These are phyloP conservation scores for Anseranas semipalmata DNA, from an alignment of 2,113 vertebrate genomes.

Conservation along the genomic window DNA sequence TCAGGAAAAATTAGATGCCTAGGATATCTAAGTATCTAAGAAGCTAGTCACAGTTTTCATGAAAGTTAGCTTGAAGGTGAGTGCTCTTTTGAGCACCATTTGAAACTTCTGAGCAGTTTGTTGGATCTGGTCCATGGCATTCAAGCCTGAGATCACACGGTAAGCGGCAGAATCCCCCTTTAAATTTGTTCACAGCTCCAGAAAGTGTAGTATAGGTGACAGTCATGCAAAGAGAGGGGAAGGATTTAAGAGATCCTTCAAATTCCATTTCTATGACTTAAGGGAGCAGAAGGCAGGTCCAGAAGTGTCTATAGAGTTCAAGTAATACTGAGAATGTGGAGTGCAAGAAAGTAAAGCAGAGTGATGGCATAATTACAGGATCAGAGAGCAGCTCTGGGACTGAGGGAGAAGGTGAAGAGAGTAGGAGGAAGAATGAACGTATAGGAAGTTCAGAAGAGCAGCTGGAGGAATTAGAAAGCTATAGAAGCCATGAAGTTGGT, in stretches of 20 bases:
- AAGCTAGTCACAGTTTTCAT: not conserved
- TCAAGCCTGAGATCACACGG: not conserved
- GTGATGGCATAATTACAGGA: not conserved
- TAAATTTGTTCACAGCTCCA: not conserved
- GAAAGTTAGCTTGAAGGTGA: not conserved
- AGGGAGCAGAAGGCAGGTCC: not conserved
- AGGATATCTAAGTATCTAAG: not conserved
- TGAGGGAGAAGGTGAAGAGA: not conserved
- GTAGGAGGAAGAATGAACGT: not conserved
- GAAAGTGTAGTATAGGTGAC: not conserved
- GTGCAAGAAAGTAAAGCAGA: not conserved
- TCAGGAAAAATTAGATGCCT: not conserved
- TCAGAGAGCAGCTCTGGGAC: not conserved
- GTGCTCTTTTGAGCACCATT: not conserved
- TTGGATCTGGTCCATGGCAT: not conserved
- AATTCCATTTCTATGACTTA: not conserved
- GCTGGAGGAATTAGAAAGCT: constrained; percentile 24
- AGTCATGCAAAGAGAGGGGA: not conserved
- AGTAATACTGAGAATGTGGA: not conserved
- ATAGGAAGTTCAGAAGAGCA: constrained; percentile 2
- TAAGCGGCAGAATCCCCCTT: not conserved
- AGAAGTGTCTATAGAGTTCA: not conserved
- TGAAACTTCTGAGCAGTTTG: not conserved
- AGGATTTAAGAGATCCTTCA: not conserved
- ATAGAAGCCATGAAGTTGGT: not conserved